phyloP scores from a whole-genome alignment of 2,888 invertebrate genomes.

The Drosophila melanocephala region DNA sequence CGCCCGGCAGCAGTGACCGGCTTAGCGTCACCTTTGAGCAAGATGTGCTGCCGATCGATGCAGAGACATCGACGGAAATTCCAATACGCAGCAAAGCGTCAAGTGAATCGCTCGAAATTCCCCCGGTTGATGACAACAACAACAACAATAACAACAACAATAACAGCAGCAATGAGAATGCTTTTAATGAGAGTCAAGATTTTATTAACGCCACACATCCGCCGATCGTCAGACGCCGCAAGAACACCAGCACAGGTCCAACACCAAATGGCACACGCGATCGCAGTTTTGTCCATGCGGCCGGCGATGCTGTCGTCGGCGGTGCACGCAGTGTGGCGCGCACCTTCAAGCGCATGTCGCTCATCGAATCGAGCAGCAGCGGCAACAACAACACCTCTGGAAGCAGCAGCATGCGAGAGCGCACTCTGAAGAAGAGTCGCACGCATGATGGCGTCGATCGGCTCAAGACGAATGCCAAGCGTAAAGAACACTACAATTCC shows the following conservation, averaged over 20 bases:
- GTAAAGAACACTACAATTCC: slow-evolving; percentile 54
- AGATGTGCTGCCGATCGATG: slow-evolving; percentile 28
- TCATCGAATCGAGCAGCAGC: slow-evolving; percentile 56
- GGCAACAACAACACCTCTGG: slow-evolving; percentile 13
- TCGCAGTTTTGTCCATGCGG: slow-evolving; percentile 48
- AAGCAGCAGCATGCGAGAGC: slow-evolving; percentile 21
- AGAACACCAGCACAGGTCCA: slow-evolving; percentile 20
- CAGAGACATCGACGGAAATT: neutral
- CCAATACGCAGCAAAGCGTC: neutral
- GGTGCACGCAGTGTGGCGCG: slow-evolving; percentile 62
- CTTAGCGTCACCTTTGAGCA: slow-evolving; percentile 50
- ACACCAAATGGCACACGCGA: slow-evolving; percentile 35
- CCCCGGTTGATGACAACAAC: slow-evolving; percentile 27
- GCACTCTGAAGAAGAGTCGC: slow-evolving; percentile 26
- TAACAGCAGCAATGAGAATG: slow-evolving; percentile 6
- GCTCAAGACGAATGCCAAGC: slow-evolving; percentile 38
- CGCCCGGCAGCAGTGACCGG: slow-evolving; percentile 14
- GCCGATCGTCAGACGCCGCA: slow-evolving; percentile 44
- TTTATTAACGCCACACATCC: slow-evolving; percentile 28
- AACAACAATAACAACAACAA: neutral
- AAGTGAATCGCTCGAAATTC: slow-evolving; percentile 1
- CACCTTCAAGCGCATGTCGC: slow-evolving; percentile 62
- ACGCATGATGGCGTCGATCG: slow-evolving; percentile 38
- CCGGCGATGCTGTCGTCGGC: slow-evolving; percentile 54
- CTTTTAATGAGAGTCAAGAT: slow-evolving; percentile 21